Evolutionary conservation across 1,140 invertebrate genomes (phyloP), one percentile per base, ranked within the genome.

Genomic region (Hesperophylax magnus): DNA sequence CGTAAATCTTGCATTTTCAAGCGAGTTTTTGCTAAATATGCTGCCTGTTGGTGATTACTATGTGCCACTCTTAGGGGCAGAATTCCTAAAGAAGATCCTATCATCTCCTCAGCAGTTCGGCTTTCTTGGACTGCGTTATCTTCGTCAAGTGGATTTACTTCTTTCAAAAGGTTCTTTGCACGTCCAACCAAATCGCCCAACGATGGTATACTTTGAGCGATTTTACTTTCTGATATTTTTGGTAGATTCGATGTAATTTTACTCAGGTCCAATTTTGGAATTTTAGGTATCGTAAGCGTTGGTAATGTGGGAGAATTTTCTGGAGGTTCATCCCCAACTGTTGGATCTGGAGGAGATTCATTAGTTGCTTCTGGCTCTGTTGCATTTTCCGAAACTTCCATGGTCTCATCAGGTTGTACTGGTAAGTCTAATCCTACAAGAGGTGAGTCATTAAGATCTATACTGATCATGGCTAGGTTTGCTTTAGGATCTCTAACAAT

Each of bases 1-100:
- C 80, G 58, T 27, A 84, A 22, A 8, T 84, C 56, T 20, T 80
- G 72, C 39, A 84, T 67, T 79, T 78, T 84, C 15, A 77, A 17
- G 11, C 80, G 39, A 61, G 77, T 81, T 54, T 77, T 84, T 56
- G 74, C 56, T 53, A 84, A 56, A 60, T 80, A 52, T 17, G 53
- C 56, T 58, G 67, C 65, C 18, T 74, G 27, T 8, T 77, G 34
- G 3, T 61, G 17, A 31, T 67, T 24, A 14, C 47, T 22, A 3
- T 20, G 31, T 7, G 20, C 54, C 53, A 22, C 20, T 47, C 20
- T 52, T 53, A 52, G 3, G n/a, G 53, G 60, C 7, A 77, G 6
- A 17, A 24, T 34, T 18, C 17, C 31, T 5, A 63, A n/a, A 39
- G 74, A 56, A 39, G 74, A 34, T 60, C 58, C 27, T n/a, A 76